A percentile compares a stretch with the other conserved stretches of the same genome.
phyloP scores from a whole-genome alignment of 2,888 invertebrate species.

The Torymus aiolomorphi region DNA sequence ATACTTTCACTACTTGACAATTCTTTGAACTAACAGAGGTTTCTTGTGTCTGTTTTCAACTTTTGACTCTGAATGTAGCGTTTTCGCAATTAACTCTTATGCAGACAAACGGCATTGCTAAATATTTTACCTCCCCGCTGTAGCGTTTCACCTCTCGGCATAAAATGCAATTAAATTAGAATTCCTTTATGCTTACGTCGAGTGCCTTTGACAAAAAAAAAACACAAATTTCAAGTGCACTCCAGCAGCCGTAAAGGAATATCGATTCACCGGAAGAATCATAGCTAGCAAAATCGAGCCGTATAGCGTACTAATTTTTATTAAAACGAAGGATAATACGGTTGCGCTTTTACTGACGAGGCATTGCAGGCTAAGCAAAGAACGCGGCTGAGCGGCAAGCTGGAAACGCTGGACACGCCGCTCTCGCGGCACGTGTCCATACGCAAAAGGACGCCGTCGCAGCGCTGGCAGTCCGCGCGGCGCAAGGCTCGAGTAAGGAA shows the following conservation, averaged over 20 bases:
- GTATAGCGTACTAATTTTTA: neutral
- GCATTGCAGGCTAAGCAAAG: conserved; percentile 70
- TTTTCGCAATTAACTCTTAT: conserved; percentile 20
- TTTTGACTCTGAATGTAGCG: conserved; percentile 5
- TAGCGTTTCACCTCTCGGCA: too few relatives aligned
- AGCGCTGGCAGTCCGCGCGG: conserved; percentile 74
- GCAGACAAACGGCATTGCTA: too few relatives aligned
- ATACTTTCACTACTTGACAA: too few relatives aligned
- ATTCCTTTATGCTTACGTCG: neutral
- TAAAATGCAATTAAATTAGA: conserved; percentile 1
- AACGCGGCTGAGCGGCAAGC: conserved; percentile 69
- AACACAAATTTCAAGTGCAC: too few relatives aligned
- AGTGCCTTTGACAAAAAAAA: too few relatives aligned
- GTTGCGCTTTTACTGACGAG: conserved; percentile 66
- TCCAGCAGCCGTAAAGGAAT: too few relatives aligned
- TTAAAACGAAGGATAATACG: conserved; percentile 4
- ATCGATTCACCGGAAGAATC: neutral
- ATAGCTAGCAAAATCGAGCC: neutral
- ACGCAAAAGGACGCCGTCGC: conserved; percentile 73
- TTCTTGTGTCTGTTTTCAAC: conserved; percentile 14
- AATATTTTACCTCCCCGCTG: too few relatives aligned
- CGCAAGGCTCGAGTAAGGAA: conserved; percentile 75
- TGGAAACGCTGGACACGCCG: conserved; percentile 72
- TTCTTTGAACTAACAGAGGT: conserved; percentile 19
- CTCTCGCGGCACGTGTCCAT: conserved; percentile 73